A percentile compares a stretch with the other conserved stretches of the same genome.
phyloP scores from a whole-genome alignment of 2,797 vertebrate genomes.

The Sternarchorhynchus goeldii region DNA sequence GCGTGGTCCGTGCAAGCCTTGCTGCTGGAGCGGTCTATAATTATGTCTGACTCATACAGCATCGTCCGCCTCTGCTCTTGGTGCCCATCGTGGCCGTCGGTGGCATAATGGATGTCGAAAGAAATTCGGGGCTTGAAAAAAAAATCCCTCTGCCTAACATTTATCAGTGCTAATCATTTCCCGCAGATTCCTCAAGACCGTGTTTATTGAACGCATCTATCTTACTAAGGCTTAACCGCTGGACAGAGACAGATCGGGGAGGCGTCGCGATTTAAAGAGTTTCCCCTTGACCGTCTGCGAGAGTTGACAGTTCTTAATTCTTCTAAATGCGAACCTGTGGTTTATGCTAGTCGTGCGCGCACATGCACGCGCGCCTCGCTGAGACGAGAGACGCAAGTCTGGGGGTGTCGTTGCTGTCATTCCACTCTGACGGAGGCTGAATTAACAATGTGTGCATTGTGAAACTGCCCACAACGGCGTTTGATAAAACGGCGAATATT shows the following conservation, averaged over 20 bases:
- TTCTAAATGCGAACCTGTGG: constrained; percentile 64
- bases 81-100: constrained; percentile 51
- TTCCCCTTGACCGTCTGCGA: constrained; percentile 60
- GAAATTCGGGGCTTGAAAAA: constrained; percentile 55
- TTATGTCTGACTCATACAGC: constrained; percentile 37
- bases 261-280: constrained; percentile 72
- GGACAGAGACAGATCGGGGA: constrained; percentile 72
- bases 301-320: constrained; percentile 68
- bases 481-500: constrained; percentile 33
- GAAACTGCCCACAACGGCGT: background rate
- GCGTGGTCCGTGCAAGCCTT: background rate
- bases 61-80: constrained; percentile 1
- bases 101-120: constrained; percentile 68
- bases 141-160: constrained; percentile 61
- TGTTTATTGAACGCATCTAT: constrained; percentile 78
- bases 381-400: constrained; percentile 27
- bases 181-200: constrained; percentile 77
- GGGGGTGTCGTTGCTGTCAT: constrained; percentile 21
- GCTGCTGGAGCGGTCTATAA: constrained; percentile 32
- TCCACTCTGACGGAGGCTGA: constrained; percentile 13
- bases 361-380: constrained; percentile 19
- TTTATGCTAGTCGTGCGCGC: constrained; percentile 27
- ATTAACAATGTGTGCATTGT: constrained; percentile 55
- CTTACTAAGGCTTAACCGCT: constrained; percentile 63
- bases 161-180: constrained; percentile 81